Percentiles rank a stretch among this genome's conserved stretches.
Conservation (phyloP, 2,888 invertebrate genomes). For the Megaustenia siamemsis region DNA sequence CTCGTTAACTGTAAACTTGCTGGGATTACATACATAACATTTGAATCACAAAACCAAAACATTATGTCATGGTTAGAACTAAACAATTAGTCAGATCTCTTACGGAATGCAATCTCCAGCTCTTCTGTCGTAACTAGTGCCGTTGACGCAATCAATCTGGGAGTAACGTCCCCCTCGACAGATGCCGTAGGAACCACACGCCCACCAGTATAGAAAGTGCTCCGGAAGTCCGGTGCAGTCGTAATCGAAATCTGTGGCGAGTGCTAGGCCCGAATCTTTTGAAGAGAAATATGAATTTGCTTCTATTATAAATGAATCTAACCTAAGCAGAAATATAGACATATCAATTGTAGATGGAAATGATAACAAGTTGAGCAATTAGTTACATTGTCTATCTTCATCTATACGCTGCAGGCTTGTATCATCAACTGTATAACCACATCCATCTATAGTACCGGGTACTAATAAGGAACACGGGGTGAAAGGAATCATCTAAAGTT, state of each 20-base stretch:
- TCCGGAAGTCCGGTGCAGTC: slow-evolving; percentile 43
- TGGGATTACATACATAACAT: too few relatives aligned
- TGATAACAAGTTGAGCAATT: background rate
- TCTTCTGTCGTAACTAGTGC: slow-evolving; percentile 64
- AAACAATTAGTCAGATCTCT: too few relatives aligned
- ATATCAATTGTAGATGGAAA: background rate
- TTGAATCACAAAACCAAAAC: too few relatives aligned
- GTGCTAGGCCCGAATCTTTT: slow-evolving; percentile 3
- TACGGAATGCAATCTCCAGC: slow-evolving; percentile 63
- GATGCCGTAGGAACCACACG: slow-evolving; percentile 65
- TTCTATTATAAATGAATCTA: background rate
- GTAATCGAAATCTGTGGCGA: slow-evolving; percentile 41
- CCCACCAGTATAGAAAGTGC: slow-evolving; percentile 60
- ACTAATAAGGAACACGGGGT: too few relatives aligned
- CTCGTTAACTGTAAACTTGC: too few relatives aligned
- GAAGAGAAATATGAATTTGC: background rate
- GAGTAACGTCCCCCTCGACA: slow-evolving; percentile 59
- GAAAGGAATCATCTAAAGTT: too few relatives aligned
- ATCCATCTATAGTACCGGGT: too few relatives aligned
- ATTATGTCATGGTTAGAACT: too few relatives aligned
- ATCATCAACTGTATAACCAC: too few relatives aligned
- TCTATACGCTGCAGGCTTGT: too few relatives aligned
- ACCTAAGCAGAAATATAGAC: background rate
- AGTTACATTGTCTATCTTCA: background rate
- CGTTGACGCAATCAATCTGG: slow-evolving; percentile 62